Evolutionary conservation across 2,888 invertebrate species (phyloP).

Genomic region (Philereme vetulata): DNA sequence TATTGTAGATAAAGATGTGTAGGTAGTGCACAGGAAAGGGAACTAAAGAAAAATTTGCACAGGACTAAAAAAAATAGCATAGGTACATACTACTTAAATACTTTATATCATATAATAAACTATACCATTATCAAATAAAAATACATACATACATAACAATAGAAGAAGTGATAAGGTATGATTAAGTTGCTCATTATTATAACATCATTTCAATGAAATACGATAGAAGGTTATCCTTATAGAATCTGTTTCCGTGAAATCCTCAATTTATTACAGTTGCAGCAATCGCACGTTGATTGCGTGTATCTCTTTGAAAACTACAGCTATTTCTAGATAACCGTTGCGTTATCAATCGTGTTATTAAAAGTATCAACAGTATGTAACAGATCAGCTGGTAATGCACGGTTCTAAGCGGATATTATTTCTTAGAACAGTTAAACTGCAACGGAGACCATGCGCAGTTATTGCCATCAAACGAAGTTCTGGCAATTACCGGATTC

Average conservation of each 20-base stretch:
- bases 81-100: no score
- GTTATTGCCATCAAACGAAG: conserved; percentile 14
- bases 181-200: conserved; percentile 10
- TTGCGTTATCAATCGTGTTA: neutral
- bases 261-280: neutral
- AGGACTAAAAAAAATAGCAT: no score
- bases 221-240: conserved; percentile 11
- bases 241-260: no score
- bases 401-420: neutral
- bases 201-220: conserved; percentile 6
- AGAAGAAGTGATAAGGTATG: conserved; percentile 4
- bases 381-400: neutral
- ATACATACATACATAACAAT: no score
- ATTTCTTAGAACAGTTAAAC: conserved; percentile 2
- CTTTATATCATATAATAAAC: no score
- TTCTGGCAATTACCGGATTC: conserved; percentile 20
- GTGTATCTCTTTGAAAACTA: neutral
- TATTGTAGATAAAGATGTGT: no score
- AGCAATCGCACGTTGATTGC: neutral
- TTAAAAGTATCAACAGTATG: neutral
- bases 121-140: no score
- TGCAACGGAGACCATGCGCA: conserved; percentile 3
- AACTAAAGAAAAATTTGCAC: no score
- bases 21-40: no score
- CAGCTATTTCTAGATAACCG: neutral